phyloP scores from a whole-genome alignment of 1,140 invertebrate genomes.

The Bombus confusus region DNA sequence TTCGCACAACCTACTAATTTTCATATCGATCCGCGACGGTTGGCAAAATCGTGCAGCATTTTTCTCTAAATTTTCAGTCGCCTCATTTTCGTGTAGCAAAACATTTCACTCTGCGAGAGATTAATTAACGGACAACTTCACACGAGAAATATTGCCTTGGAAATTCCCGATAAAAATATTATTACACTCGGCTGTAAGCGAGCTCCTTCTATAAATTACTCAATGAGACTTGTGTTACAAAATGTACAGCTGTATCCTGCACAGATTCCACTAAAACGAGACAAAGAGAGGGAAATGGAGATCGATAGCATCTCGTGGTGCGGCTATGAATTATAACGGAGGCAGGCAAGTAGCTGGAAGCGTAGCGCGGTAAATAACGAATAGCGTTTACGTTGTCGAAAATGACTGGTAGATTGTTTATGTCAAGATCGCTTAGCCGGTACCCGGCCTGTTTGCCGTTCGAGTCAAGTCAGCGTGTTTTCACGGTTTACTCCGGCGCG shows the following conservation, averaged over 20 bases:
- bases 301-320: constrained; percentile 41
- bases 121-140: not conserved
- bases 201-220: constrained; percentile 1
- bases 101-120: not conserved
- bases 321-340: constrained; percentile 45
- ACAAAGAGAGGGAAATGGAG: not conserved
- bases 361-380: constrained; percentile 45
- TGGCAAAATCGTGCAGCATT: not conserved
- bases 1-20: not conserved
- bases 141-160: not conserved
- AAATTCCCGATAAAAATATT: not conserved
- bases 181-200: not conserved
- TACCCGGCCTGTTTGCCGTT: not conserved
- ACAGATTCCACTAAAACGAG: constrained; percentile 11
- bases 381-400: constrained; percentile 48
- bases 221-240: not conserved
- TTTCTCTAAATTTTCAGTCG: not conserved
- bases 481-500: constrained; percentile 1
- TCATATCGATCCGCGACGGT: not conserved
- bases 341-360: constrained; percentile 30
- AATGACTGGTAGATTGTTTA: constrained; percentile 45
- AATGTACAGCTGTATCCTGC: constrained; percentile 16
- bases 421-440: constrained; percentile 44
- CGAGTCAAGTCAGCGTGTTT: constrained; percentile 25
- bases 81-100: not conserved